Evolutionary conservation across 2,888 invertebrate species (phyloP), one percentile per base, ranked within the genome.

Genomic region (Lysandra bellargus): DNA sequence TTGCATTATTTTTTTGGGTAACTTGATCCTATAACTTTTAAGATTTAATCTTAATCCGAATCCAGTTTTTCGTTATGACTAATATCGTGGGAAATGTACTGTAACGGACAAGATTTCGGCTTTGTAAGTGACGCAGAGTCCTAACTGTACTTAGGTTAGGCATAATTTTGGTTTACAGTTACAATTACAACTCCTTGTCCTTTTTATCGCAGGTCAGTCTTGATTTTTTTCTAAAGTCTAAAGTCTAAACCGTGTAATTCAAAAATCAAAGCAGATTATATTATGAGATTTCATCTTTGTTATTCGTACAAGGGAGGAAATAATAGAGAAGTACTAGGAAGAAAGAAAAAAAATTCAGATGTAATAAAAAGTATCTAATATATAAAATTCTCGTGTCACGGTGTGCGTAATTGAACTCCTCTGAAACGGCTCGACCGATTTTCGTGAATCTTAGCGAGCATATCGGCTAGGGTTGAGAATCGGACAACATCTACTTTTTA

Each of bases 61-160:
- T 30, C 4, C 7, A 69, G 30, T 69, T 17, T 33, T 69, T 69
- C 7, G 1, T 69, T 33, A 69, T 69, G 69, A 69, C 12, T 69
- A 64, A 64, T 57, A 53, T 49, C 57, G 76, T 76, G 76, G 30
- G 76, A 76, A 76, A 76, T 33, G 17, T 17, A 23, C 17, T 53
- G 17, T 76, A 53, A 76, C 76, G 53, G 76, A 44, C 33, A n/a
- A 57, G 33, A 49, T 49, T 75, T 75, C 53, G 23, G 75, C 53
- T 76, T 76, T 33, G 76, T 76, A 7, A 57, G 30, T 57, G 57
- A 76, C 57, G 30, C 76, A 57, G 53, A 44, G 9, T 30, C 53
- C 17, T 53, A 76, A 76, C 76, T 76, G 76, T 76, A 33, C 57
- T 75, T 49, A 37, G 49, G 23, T 9, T 75, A 75, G 30, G 44